Conservation (phyloP, 2,888 invertebrate species). For the Tachina lurida region DNA sequence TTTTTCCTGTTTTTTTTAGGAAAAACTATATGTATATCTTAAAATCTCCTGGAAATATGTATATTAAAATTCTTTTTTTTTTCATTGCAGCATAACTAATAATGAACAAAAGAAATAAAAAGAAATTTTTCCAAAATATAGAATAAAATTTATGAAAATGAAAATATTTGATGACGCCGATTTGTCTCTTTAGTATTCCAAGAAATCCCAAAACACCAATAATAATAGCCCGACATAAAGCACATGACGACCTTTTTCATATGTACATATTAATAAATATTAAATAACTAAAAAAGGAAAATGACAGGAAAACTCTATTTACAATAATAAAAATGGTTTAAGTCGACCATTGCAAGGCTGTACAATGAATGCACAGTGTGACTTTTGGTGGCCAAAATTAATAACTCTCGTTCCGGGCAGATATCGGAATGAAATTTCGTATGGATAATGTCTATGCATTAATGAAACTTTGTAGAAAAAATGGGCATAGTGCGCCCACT, state of each 20-base stretch:
- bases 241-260: slow-evolving; percentile 2
- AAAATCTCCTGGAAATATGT: slow-evolving; percentile 2
- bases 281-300: slow-evolving; percentile 16
- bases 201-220: background rate
- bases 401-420: too few species aligned
- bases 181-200: slow-evolving; percentile 56
- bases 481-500: too few species aligned
- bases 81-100: slow-evolving; percentile 62
- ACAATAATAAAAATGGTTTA: background rate
- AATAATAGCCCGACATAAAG: background rate
- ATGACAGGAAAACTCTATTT: background rate
- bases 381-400: too few species aligned
- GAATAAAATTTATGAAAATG: slow-evolving; percentile 20
- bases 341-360: background rate
- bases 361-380: background rate
- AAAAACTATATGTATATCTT: background rate
- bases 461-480: too few species aligned
- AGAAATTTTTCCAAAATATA: slow-evolving; percentile 2
- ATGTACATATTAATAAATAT: slow-evolving; percentile 27
- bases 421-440: too few species aligned
- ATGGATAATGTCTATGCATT: too few species aligned
- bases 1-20: slow-evolving; percentile 4
- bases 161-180: slow-evolving; percentile 67
- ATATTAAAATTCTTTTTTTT: slow-evolving; percentile 20
- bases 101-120: slow-evolving; percentile 25